Percentiles rank a stretch among this genome's conserved stretches.
phyloP scores from a whole-genome alignment of 2,113 vertebrate genomes.

The Engraulis encrasicolus region DNA sequence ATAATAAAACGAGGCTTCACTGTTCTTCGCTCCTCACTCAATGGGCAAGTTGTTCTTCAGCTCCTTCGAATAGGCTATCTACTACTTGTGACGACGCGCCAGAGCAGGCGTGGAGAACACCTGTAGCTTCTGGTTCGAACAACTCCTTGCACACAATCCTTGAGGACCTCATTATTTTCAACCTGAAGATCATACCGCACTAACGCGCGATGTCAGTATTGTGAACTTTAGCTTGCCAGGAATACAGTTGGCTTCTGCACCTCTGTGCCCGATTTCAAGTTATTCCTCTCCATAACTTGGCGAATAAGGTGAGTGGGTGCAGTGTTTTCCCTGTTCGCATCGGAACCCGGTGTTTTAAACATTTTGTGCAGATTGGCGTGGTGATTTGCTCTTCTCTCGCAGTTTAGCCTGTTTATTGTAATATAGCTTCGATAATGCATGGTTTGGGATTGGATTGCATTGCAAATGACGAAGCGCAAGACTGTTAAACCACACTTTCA shows the following conservation, averaged over 20 bases:
- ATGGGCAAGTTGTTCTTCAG: constrained; percentile 79
- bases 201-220: constrained; percentile 76
- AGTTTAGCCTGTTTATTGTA: not conserved
- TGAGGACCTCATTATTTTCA: constrained; percentile 82
- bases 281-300: constrained; percentile 79
- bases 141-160: constrained; percentile 73
- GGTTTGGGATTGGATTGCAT: not conserved
- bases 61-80: constrained; percentile 61
- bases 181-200: constrained; percentile 71
- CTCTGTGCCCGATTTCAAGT: constrained; percentile 69
- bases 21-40: constrained; percentile 76
- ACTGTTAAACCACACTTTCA: not conserved
- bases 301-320: constrained; percentile 84
- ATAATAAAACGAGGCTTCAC: constrained; percentile 80
- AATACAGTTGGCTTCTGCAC: constrained; percentile 72
- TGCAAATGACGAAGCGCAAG: not conserved
- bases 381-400: not conserved
- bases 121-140: constrained; percentile 82
- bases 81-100: constrained; percentile 44
- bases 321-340: not conserved
- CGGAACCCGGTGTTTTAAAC: not conserved
- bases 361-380: not conserved
- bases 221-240: constrained; percentile 83
- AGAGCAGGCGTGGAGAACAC: constrained; percentile 73
- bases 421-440: not conserved